Conservation (phyloP, 35 echinoderm and acorn worm genomes). For the Patiria miniata region DNA sequence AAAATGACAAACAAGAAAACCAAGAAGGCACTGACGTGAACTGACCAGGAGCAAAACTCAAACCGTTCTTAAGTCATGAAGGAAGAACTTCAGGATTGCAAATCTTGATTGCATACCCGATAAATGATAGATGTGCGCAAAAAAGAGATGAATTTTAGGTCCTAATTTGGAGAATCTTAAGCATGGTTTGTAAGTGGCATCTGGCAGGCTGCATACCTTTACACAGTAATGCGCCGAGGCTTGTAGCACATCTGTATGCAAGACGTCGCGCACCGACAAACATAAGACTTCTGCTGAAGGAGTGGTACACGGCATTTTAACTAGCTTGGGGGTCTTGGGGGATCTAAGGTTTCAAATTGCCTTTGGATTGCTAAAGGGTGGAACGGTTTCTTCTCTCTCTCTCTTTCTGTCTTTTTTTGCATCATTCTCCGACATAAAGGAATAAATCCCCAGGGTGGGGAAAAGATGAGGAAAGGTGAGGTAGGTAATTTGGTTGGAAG, state of each 20-base stretch:
- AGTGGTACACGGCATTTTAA: slow-evolving; percentile 25
- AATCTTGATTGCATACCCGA: too few relatives aligned
- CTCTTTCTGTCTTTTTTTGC: background rate
- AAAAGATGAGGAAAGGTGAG: background rate
- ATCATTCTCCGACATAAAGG: slow-evolving; percentile 4
- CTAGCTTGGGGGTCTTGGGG: slow-evolving; percentile 13
- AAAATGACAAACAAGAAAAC: too few relatives aligned
- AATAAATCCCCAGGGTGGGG: background rate
- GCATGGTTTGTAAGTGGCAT: too few relatives aligned
- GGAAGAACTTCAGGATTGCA: too few relatives aligned
- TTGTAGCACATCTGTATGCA: background rate
- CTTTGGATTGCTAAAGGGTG: slow-evolving; percentile 10
- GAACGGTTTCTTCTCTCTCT: background rate
- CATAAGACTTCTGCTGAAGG: slow-evolving; percentile 22
- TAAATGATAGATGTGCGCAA: too few relatives aligned
- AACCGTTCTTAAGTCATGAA: too few relatives aligned
- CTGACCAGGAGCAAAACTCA: too few relatives aligned
- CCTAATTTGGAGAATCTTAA: too few relatives aligned
- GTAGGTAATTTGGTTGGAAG: background rate
- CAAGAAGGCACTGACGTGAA: too few relatives aligned
- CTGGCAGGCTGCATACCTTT: too few relatives aligned
- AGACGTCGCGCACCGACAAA: background rate
- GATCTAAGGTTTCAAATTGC: slow-evolving; percentile 13
- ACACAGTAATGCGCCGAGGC: too few relatives aligned
- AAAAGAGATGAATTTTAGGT: too few relatives aligned